Conservation (phyloP, 2,113 vertebrate genomes). For the Orcinus orca region DNA sequence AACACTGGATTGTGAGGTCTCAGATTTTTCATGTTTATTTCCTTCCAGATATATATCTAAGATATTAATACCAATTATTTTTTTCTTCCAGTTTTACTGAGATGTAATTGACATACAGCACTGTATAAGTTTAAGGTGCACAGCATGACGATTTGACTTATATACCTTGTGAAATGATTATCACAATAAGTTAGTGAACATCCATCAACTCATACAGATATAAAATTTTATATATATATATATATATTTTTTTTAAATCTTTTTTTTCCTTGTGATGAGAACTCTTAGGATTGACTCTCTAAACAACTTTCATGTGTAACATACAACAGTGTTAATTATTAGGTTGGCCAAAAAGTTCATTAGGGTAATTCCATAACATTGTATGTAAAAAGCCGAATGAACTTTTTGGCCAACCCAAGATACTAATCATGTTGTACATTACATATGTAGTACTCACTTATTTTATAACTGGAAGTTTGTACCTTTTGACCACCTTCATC, state of each 20-base stretch:
- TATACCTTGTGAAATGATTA: background rate
- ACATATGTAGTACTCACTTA: background rate
- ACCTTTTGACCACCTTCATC: background rate
- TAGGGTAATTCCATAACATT: no score
- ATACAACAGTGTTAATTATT: background rate
- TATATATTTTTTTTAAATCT: background rate
- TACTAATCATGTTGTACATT: background rate
- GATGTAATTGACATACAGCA: background rate
- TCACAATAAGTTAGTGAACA: background rate
- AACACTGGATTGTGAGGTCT: background rate
- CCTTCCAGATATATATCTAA: background rate
- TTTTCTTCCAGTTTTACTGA: background rate
- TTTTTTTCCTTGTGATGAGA: background rate
- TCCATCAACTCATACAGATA: background rate
- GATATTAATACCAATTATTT: background rate
- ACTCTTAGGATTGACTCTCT: background rate
- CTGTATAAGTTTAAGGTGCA: background rate
- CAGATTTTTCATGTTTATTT: conserved; percentile 20
- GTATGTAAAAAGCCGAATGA: no score
- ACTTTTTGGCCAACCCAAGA: no score
- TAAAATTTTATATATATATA: background rate
- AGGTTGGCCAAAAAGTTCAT: no score
- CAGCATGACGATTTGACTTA: background rate
- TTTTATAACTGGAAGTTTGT: background rate
- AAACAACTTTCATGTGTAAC: background rate